These are phyloP conservation scores for Sapayoa aenigma DNA, from an alignment of 2,113 vertebrate genomes.

Conservation along the genomic window DNA sequence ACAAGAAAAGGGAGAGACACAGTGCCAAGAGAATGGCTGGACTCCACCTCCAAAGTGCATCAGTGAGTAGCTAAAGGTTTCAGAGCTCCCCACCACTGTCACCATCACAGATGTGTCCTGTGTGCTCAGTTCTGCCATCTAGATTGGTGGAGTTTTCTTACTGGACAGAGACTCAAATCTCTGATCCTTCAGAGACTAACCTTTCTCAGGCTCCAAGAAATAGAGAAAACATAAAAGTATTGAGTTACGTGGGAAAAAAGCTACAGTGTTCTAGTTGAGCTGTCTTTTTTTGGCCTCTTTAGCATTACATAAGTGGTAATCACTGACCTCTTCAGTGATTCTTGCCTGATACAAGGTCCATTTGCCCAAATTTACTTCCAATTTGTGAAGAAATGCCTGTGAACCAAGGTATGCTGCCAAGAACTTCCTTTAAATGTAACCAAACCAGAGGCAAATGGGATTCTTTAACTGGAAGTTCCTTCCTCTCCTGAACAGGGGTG, in stretches of 20 bases:
- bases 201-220: neutral
- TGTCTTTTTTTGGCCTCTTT: neutral
- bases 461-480: neutral
- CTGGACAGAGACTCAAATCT: neutral
- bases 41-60: constrained; percentile 54
- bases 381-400: neutral
- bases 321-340: neutral
- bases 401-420: neutral
- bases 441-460: neutral
- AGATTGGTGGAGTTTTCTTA: neutral
- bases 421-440: neutral
- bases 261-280: neutral
- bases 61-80: constrained; percentile 54
- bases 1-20: neutral
- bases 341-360: neutral
- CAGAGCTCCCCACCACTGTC: neutral
- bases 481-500: neutral
- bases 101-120: neutral
- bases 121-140: neutral
- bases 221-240: neutral
- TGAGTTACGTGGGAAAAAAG: neutral
- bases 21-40: constrained; percentile 50
- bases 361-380: neutral
- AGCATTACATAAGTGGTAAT: neutral
- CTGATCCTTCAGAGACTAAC: neutral